Evolutionary conservation across 1,140 invertebrate species (phyloP).

Genomic region (Helicoverpa armigera): DNA sequence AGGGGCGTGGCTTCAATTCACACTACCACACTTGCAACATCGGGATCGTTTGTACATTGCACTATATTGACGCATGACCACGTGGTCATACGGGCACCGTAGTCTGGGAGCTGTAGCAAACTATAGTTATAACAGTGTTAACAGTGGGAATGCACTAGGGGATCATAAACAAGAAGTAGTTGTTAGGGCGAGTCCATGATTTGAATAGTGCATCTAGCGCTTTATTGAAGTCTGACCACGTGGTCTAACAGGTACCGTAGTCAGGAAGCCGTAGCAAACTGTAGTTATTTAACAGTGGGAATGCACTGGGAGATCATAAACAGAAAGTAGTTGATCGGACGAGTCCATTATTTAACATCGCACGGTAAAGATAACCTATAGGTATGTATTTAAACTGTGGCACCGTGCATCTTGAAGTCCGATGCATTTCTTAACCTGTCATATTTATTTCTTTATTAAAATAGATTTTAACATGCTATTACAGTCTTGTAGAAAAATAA

Average conservation of each 20-base stretch:
- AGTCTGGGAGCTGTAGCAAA: not conserved
- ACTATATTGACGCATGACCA: not conserved
- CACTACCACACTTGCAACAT: conserved; percentile 5
- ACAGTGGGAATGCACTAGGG: not conserved
- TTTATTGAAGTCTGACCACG: not conserved
- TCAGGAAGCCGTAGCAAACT: too few species aligned
- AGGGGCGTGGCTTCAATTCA: not conserved
- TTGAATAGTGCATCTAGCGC: too few species aligned
- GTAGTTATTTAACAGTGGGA: conserved; percentile 1
- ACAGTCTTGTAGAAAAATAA: too few species aligned
- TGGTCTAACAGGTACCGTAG: not conserved
- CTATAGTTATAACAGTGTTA: not conserved
- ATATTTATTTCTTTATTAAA: too few species aligned
- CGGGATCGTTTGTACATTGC: not conserved
- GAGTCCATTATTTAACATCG: too few species aligned
- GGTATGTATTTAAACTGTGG: too few species aligned
- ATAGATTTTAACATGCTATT: too few species aligned
- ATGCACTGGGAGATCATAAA: not conserved
- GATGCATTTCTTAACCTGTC: too few species aligned
- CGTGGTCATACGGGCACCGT: not conserved
- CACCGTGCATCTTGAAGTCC: too few species aligned
- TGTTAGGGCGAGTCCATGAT: not conserved
- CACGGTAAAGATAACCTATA: too few species aligned
- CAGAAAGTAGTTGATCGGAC: not conserved
- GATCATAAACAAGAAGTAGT: not conserved